phyloP scores from a whole-genome alignment of 2,113 vertebrate genomes.

The Engraulis encrasicolus region DNA sequence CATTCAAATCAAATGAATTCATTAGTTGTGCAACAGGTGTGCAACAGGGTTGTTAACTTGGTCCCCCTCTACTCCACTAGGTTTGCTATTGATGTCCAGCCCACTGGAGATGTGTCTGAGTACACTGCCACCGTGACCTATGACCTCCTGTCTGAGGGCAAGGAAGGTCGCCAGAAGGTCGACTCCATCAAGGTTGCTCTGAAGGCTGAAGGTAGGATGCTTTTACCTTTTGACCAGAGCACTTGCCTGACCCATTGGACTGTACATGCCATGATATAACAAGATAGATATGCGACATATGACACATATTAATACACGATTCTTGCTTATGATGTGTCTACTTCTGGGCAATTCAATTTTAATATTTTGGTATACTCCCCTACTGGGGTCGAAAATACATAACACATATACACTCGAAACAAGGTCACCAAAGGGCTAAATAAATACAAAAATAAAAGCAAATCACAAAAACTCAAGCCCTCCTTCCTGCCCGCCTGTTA shows the following conservation, averaged over 20 bases:
- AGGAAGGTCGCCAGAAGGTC: constrained; percentile 71
- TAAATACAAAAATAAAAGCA: not conserved
- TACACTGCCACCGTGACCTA: constrained; percentile 82
- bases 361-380: too few relatives aligned
- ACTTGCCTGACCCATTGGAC: not conserved
- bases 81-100: constrained; percentile 77
- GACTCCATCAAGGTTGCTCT: constrained; percentile 78
- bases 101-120: constrained; percentile 77
- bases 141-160: constrained; percentile 68
- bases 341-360: too few relatives aligned
- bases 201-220: constrained; percentile 79
- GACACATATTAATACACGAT: too few relatives aligned
- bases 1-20: not conserved
- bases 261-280: not conserved
- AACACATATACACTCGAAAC: too few relatives aligned
- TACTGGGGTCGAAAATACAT: too few relatives aligned
- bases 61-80: constrained; percentile 63
- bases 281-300: too few relatives aligned
- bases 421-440: too few relatives aligned
- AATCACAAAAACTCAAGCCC: not conserved
- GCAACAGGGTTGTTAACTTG: not conserved
- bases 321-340: too few relatives aligned
- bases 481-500: constrained; percentile 52
- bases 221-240: not conserved
- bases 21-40: constrained; percentile 3